phyloP scores from a whole-genome alignment of 2,797 vertebrate genomes.

The Sebastes cheni region DNA sequence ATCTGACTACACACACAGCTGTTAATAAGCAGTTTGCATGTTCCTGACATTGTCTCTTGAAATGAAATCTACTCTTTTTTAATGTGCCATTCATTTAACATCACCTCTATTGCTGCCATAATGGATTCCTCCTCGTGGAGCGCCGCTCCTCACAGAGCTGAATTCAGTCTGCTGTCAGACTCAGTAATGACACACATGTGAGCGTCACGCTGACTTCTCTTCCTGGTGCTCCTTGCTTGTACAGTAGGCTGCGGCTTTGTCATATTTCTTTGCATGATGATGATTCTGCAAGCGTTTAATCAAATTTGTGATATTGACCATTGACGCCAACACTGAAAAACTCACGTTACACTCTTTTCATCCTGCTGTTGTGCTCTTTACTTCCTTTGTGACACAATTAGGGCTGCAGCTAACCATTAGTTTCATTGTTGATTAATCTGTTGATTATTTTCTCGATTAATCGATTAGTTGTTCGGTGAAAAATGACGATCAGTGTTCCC shows the following conservation, averaged over 20 bases:
- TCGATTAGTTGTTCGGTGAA: too few relatives aligned
- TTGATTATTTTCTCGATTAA: too few relatives aligned
- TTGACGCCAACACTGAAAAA: background rate
- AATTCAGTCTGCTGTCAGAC: conserved; percentile 27
- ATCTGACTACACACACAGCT: background rate
- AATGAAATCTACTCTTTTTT: background rate
- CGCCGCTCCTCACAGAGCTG: background rate
- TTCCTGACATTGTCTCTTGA: background rate
- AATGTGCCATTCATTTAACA: background rate
- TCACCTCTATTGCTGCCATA: background rate
- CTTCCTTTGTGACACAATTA: background rate
- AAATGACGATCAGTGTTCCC: too few relatives aligned
- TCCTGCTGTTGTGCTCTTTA: background rate
- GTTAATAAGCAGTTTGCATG: background rate
- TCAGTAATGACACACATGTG: background rate
- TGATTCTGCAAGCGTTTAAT: background rate
- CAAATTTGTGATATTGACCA: background rate
- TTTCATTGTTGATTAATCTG: too few relatives aligned
- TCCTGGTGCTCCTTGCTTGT: background rate
- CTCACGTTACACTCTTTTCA: background rate
- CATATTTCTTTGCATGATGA: background rate
- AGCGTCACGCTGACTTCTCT: conserved; percentile 1
- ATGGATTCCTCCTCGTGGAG: background rate
- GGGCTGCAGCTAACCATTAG: too few relatives aligned
- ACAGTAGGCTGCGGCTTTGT: accelerated